Percentiles rank a stretch among this genome's conserved stretches.
phyloP scores from a whole-genome alignment of 2,888 invertebrate genomes.

The Apotomis turbidana region DNA sequence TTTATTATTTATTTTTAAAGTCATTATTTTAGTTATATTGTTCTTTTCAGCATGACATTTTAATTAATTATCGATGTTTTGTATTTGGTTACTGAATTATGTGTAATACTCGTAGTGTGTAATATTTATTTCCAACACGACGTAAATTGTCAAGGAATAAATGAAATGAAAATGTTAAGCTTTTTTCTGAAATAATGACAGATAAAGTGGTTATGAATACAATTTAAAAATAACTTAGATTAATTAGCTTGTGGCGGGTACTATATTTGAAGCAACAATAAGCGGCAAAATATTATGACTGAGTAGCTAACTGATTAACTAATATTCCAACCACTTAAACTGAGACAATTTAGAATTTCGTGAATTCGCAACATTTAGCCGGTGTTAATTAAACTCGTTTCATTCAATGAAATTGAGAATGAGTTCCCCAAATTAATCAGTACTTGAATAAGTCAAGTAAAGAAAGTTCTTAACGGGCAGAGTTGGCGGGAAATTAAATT shows the following conservation, averaged over 20 bases:
- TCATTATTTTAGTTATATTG: too few relatives aligned
- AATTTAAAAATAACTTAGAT: neutral
- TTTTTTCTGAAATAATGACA: too few relatives aligned
- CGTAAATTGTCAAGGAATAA: too few relatives aligned
- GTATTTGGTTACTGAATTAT: too few relatives aligned
- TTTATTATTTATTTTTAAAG: too few relatives aligned
- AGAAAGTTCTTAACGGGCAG: constrained; percentile 69
- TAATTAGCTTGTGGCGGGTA: constrained; percentile 17
- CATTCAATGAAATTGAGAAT: constrained; percentile 75
- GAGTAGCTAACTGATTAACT: constrained; percentile 39
- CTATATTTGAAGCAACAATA: neutral
- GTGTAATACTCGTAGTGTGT: too few relatives aligned
- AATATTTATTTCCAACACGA: too few relatives aligned
- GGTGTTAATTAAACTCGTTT: constrained; percentile 78
- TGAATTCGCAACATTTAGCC: constrained; percentile 62
- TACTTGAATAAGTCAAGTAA: constrained; percentile 69
- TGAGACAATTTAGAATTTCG: constrained; percentile 55
- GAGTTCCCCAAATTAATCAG: constrained; percentile 77
- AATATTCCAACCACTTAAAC: constrained; percentile 36
- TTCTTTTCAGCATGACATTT: too few relatives aligned
- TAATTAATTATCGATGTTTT: too few relatives aligned
- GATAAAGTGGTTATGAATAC: too few relatives aligned
- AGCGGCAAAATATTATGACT: constrained; percentile 30
- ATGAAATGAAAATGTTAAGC: too few relatives aligned
- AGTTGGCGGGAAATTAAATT: constrained; percentile 72